These are phyloP conservation scores for Propithecus perrieri DNA, from an alignment of 2,797 vertebrate species.

Conservation along the genomic window DNA sequence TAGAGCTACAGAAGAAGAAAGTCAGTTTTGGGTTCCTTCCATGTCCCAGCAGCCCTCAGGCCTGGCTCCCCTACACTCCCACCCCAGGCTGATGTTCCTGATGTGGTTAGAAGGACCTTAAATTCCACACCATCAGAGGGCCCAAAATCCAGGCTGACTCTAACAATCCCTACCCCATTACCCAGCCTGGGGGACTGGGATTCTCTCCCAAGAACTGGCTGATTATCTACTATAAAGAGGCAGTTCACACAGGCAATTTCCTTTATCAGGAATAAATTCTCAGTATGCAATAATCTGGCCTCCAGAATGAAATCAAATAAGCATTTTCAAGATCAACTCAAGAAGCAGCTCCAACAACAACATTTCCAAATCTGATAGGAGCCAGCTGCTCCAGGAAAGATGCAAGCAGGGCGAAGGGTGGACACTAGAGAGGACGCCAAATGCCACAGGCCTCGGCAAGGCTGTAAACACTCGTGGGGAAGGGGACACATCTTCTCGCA, in stretches of 20 bases:
- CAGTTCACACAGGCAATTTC: background rate
- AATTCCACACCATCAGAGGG: background rate
- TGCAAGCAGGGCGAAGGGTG: background rate
- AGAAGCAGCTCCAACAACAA: slow-evolving; percentile 57
- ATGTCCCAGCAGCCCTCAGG: no score
- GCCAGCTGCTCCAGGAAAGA: slow-evolving; percentile 66
- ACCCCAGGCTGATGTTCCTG: background rate
- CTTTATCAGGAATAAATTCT: background rate
- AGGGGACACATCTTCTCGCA: slow-evolving; percentile 75
- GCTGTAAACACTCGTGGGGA: slow-evolving; percentile 61
- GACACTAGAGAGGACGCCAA: slow-evolving; percentile 19
- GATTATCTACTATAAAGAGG: background rate
- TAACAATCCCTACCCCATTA: background rate
- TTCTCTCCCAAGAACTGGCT: background rate
- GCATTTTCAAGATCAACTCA: background rate
- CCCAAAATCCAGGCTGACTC: background rate
- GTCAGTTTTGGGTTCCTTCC: background rate
- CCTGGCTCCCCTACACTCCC: background rate
- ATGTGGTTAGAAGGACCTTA: background rate
- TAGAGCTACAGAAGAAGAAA: background rate
- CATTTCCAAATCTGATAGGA: slow-evolving; percentile 60
- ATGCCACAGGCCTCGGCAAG: slow-evolving; percentile 68
- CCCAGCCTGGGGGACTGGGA: background rate
- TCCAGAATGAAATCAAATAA: slow-evolving; percentile 46
- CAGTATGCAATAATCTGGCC: slow-evolving; percentile 55